Evolutionary conservation across 2,113 vertebrate species (phyloP).

Genomic region (Parus major): DNA sequence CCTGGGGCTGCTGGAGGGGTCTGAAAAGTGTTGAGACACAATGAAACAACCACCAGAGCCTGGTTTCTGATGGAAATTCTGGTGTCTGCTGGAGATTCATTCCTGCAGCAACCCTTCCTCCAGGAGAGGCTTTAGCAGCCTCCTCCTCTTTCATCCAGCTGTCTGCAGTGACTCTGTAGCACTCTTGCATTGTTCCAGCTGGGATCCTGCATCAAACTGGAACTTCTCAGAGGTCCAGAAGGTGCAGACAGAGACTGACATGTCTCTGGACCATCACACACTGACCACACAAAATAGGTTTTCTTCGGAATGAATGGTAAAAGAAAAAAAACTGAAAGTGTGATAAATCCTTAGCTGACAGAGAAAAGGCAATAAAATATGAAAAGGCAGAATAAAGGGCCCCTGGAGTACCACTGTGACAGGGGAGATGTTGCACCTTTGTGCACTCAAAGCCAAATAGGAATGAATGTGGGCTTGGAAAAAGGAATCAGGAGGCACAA

Average conservation of each 20-base stretch:
- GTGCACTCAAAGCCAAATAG: neutral
- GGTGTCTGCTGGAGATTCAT: neutral
- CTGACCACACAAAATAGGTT: neutral
- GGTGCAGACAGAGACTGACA: neutral
- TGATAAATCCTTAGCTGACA: neutral
- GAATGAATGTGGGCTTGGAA: neutral
- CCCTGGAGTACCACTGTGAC: neutral
- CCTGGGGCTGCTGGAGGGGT: neutral
- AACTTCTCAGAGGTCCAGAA: neutral
- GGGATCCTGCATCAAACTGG: neutral
- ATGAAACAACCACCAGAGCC: neutral
- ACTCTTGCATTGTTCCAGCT: neutral
- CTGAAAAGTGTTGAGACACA: neutral
- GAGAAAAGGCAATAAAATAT: neutral
- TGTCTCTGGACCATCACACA: too few relatives aligned
- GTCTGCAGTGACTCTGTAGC: neutral
- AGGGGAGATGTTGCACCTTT: accelerated
- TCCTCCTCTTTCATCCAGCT: neutral
- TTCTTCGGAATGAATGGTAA: neutral
- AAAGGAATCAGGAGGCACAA: neutral
- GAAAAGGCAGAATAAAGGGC: neutral
- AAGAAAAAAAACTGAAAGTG: neutral
- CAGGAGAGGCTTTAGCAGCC: neutral
- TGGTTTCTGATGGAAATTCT: neutral
- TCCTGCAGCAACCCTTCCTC: neutral